phyloP scores from a whole-genome alignment of 2,888 invertebrate species.

The Mesorhabditis spiculigera region DNA sequence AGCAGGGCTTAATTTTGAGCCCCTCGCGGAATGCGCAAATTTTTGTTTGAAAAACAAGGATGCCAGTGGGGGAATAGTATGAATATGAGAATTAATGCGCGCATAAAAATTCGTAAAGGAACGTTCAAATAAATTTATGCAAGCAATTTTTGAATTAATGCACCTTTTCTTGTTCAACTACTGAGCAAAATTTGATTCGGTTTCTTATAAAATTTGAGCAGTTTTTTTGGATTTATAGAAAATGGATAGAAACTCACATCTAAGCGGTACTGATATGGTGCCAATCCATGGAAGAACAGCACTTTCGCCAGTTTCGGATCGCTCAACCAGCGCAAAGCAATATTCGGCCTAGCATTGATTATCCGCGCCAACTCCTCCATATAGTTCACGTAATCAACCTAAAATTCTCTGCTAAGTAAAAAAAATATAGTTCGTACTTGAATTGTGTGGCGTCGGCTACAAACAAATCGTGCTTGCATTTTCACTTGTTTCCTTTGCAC shows the following conservation, averaged over 20 bases:
- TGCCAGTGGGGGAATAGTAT: too few species aligned
- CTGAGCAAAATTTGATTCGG: too few species aligned
- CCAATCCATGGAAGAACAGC: slow-evolving; percentile 1
- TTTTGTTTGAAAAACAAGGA: too few species aligned
- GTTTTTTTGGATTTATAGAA: too few species aligned
- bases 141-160: too few species aligned
- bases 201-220: too few species aligned
- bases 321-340: not conserved
- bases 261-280: slow-evolving; percentile 2
- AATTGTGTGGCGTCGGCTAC: slow-evolving; percentile 59
- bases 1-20: too few species aligned
- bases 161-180: too few species aligned
- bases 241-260: not conserved
- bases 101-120: too few species aligned
- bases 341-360: not conserved
- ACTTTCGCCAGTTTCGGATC: not conserved
- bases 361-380: slow-evolving; percentile 1
- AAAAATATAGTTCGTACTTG: slow-evolving; percentile 45
- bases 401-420: not conserved
- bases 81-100: too few species aligned
- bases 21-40: too few species aligned
- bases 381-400: not conserved
- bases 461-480: slow-evolving; percentile 44
- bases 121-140: too few species aligned
- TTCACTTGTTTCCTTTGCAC: slow-evolving; percentile 47